Percentiles rank a stretch among this genome's conserved stretches.
Evolutionary conservation across 2,113 vertebrate genomes (phyloP).

Genomic region (Psephotus haematonotus): DNA sequence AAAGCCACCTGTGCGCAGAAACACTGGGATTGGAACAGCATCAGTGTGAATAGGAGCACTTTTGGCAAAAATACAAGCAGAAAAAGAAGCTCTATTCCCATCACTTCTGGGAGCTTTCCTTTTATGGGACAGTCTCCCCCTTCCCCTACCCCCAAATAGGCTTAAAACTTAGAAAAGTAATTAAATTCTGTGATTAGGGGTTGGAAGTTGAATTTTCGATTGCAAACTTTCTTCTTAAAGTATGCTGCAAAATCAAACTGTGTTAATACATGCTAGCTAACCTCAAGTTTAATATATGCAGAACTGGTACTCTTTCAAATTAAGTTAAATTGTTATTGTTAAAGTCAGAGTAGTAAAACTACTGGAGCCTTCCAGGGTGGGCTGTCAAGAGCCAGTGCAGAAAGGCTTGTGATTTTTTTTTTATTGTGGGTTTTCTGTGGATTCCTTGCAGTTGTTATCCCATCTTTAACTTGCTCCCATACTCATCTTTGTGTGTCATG

Average conservation of each 20-base stretch:
- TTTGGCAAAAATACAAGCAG: neutral
- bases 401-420: neutral
- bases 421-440: neutral
- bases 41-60: neutral
- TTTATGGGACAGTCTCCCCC: neutral
- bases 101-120: neutral
- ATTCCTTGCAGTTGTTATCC: neutral
- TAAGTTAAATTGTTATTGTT: neutral
- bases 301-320: neutral
- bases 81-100: neutral
- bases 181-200: neutral
- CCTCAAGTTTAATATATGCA: neutral
- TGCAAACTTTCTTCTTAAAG: neutral
- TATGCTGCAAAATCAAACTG: neutral
- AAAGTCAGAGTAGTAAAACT: neutral
- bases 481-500: neutral
- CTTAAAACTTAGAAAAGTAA: neutral
- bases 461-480: neutral
- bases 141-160: neutral
- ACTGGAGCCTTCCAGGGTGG: neutral
- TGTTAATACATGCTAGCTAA: neutral
- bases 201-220: neutral
- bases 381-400: neutral
- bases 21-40: neutral
- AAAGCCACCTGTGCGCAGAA: constrained; percentile 46